Percentiles rank a stretch among this genome's conserved stretches.
These are phyloP conservation scores for Enteromius radiatus DNA, from an alignment of 2,797 vertebrate genomes.

Conservation along the genomic window DNA sequence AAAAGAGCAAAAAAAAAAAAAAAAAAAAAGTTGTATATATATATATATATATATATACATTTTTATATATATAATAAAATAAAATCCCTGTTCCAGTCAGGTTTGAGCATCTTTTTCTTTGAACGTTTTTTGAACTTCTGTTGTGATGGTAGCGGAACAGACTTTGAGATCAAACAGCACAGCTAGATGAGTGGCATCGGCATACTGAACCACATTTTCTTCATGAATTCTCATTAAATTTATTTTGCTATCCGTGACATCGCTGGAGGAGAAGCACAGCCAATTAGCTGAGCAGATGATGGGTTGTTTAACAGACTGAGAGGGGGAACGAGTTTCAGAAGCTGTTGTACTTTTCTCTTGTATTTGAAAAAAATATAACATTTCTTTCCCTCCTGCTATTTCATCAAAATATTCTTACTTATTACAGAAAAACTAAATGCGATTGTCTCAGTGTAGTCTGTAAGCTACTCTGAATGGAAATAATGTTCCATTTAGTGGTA, in stretches of 20 bases:
- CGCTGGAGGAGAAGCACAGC: conserved; percentile 9
- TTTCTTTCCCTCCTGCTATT: neutral
- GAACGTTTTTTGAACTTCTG: neutral
- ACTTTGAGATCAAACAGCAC: conserved; percentile 12
- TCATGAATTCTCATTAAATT: conserved; percentile 31
- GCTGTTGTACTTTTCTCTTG: conserved; percentile 9
- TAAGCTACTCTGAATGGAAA: neutral
- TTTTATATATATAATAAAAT: too few species aligned
- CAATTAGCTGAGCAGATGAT: conserved; percentile 40
- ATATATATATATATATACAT: too few species aligned
- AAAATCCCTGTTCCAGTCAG: neutral
- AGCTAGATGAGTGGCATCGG: conserved; percentile 18
- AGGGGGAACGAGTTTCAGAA: neutral
- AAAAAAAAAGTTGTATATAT: too few species aligned
- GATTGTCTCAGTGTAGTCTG: neutral
- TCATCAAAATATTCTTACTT: conserved; percentile 6
- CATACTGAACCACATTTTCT: conserved; percentile 13
- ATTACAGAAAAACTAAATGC: neutral
- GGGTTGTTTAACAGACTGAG: conserved; percentile 18
- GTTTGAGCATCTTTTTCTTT: neutral
- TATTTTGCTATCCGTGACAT: conserved; percentile 22
- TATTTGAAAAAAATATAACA: neutral
- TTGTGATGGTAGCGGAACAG: neutral
- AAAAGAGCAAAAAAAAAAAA: neutral
- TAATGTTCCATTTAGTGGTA: neutral